These are phyloP conservation scores for Oenanthe melanoleuca DNA, from an alignment of 2,113 vertebrate species.

Conservation along the genomic window DNA sequence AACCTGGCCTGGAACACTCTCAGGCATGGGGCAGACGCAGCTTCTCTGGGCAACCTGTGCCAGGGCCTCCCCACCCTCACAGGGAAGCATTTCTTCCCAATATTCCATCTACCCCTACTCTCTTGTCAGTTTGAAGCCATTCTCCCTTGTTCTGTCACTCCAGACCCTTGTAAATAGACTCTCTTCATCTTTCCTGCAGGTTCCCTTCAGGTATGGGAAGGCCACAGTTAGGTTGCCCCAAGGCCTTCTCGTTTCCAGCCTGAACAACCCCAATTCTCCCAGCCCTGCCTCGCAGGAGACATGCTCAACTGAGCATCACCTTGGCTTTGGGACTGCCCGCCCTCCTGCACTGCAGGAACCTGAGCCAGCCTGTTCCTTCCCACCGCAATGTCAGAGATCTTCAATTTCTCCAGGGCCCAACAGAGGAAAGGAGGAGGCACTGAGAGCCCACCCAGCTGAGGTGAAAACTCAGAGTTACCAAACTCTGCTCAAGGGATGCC, in stretches of 20 bases:
- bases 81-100: background rate
- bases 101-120: background rate
- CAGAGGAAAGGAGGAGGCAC: background rate
- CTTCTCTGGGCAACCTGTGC: background rate
- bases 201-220: background rate
- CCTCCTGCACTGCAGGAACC: background rate
- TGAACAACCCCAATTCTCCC: background rate
- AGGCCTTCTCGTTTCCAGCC: background rate
- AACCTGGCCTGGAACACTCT: background rate
- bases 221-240: background rate
- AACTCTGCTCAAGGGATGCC: rapidly evolving
- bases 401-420: background rate
- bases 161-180: background rate
- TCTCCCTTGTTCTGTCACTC: background rate
- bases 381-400: background rate
- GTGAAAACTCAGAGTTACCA: background rate
- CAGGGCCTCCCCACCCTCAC: background rate
- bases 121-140: background rate
- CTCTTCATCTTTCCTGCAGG: background rate
- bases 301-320: background rate
- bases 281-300: background rate
- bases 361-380: background rate
- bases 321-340: background rate
- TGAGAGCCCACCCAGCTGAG: background rate
- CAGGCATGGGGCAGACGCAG: background rate